Percentiles rank a stretch among this genome's conserved stretches.
Evolutionary conservation across 2,797 vertebrate species (phyloP).

Genomic region (Columba guinea): DNA sequence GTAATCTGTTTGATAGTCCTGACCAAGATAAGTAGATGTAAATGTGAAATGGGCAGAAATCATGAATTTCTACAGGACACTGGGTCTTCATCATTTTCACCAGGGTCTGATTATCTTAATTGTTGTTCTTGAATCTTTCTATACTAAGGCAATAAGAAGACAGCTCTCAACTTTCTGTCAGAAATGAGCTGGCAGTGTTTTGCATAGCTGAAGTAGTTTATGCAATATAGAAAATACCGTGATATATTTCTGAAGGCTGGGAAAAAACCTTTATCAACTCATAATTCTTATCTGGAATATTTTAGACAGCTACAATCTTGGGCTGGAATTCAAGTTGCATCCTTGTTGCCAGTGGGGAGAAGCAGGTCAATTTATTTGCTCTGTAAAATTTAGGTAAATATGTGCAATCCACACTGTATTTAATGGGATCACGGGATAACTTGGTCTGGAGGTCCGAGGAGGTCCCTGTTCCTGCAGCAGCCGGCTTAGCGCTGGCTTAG

Average conservation of each 20-base stretch:
- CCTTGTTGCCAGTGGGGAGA: background rate
- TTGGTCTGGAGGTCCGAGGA: background rate
- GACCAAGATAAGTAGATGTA: background rate
- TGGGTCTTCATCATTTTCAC: background rate
- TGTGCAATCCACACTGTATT: background rate
- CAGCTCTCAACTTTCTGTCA: background rate
- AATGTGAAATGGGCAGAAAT: background rate
- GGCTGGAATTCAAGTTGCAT: background rate
- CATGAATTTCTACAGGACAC: background rate
- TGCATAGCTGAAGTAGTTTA: background rate
- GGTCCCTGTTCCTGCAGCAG: rapidly evolving
- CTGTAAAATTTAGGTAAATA: background rate
- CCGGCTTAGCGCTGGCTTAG: background rate
- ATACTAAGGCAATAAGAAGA: background rate
- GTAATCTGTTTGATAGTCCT: background rate
- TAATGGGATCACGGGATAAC: background rate
- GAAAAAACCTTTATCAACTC: background rate
- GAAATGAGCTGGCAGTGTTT: conserved; percentile 1
- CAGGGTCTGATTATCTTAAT: background rate
- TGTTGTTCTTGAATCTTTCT: background rate
- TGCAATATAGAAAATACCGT: background rate
- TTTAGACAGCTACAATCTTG: background rate
- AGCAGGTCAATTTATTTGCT: background rate
- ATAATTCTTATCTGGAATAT: background rate
- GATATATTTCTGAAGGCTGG: background rate